Percentiles rank a stretch among this genome's conserved stretches.
Conservation (phyloP, 2,797 vertebrate species). For the Morus bassanus region DNA sequence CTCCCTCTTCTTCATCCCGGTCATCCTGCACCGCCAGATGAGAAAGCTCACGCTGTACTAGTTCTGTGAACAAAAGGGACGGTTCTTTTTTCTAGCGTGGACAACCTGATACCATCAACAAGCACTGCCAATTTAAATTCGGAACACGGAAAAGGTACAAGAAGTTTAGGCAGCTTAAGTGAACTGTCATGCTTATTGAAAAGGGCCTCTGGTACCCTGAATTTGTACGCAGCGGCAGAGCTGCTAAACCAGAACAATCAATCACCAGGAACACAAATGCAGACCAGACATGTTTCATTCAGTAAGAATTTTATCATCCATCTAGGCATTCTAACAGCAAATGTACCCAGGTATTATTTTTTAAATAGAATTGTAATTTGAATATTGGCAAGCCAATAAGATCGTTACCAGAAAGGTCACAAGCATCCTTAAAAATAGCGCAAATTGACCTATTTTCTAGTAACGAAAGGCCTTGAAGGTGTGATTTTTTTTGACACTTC, state of each 20-base stretch:
- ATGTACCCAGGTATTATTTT: background rate
- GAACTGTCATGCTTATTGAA: background rate
- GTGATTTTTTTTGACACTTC: background rate
- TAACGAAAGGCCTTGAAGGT: background rate
- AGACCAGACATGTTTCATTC: background rate
- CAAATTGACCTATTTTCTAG: background rate
- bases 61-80: background rate
- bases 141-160: background rate
- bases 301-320: background rate
- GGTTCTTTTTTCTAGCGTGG: background rate
- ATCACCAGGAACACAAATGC: background rate
- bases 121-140: background rate
- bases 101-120: background rate
- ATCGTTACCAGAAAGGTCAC: background rate
- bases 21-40: background rate
- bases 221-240: background rate
- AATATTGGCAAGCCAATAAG: background rate
- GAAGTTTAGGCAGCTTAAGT: background rate
- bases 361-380: background rate
- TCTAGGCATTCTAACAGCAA: background rate
- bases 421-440: background rate
- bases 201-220: background rate
- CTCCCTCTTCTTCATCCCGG: background rate
- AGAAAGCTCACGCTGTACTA: constrained; percentile 4
- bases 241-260: background rate